phyloP scores from a whole-genome alignment of 2,888 invertebrate species.

The Synergus umbraculus region DNA sequence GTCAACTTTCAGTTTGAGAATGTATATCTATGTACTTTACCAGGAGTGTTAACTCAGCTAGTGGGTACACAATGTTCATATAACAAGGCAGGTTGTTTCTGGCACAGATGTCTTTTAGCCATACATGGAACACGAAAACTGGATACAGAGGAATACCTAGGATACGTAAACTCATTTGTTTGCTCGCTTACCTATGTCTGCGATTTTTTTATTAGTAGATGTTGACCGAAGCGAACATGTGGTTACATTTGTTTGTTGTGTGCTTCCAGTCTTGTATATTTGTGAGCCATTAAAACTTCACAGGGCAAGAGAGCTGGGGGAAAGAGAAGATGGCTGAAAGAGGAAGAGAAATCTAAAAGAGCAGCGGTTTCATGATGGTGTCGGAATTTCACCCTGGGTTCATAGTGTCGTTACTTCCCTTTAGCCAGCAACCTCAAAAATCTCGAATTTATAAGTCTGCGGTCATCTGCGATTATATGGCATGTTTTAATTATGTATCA shows the following conservation, averaged over 20 bases:
- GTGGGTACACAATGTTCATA: slow-evolving; percentile 3
- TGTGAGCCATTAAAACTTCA: slow-evolving; percentile 65
- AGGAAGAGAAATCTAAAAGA: slow-evolving; percentile 11
- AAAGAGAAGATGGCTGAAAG: slow-evolving; percentile 43
- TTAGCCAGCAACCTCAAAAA: not conserved
- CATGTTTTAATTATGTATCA: not conserved
- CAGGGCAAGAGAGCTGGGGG: slow-evolving; percentile 36
- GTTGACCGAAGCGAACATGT: slow-evolving; percentile 41
- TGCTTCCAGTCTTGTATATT: slow-evolving; percentile 54
- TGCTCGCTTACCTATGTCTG: slow-evolving; percentile 27
- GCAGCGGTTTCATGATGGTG: slow-evolving; percentile 23
- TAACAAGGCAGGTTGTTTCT: not conserved
- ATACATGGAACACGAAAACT: not conserved
- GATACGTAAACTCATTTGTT: slow-evolving; percentile 14
- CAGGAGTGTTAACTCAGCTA: slow-evolving; percentile 16
- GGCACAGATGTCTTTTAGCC: slow-evolving; percentile 1
- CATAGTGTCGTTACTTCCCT: slow-evolving; percentile 13
- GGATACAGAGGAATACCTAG: slow-evolving; percentile 25
- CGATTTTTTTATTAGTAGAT: slow-evolving; percentile 20
- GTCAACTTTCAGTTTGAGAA: slow-evolving; percentile 23
- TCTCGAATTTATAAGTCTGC: slow-evolving; percentile 23
- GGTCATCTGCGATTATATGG: slow-evolving; percentile 13
- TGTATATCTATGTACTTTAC: slow-evolving; percentile 2
- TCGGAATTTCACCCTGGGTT: slow-evolving; percentile 13
- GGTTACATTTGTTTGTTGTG: slow-evolving; percentile 54